These are phyloP conservation scores for Percina caprodes DNA, from an alignment of 2,113 vertebrate genomes.

Conservation along the genomic window DNA sequence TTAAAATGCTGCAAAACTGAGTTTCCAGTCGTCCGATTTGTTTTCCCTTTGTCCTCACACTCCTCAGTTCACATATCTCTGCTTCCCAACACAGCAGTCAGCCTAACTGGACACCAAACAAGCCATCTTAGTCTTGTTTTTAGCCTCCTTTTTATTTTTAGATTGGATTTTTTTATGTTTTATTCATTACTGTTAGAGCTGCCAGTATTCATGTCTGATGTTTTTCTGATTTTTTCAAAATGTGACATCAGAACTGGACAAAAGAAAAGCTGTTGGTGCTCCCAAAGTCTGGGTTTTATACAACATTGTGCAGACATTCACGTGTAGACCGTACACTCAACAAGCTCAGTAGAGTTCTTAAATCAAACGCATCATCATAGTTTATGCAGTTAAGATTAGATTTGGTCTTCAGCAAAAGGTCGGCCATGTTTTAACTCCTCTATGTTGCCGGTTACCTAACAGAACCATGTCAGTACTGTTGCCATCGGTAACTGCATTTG, in stretches of 20 bases:
- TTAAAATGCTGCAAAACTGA: constrained; percentile 10
- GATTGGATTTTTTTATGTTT: background rate
- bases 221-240: background rate
- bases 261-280: background rate
- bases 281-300: background rate
- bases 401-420: too few relatives aligned
- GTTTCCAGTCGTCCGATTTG: background rate
- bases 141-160: background rate
- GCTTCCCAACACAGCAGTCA: background rate
- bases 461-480: too few relatives aligned
- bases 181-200: background rate
- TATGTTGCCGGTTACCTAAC: background rate
- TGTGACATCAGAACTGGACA: background rate
- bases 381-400: background rate
- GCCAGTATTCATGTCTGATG: background rate
- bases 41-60: background rate
- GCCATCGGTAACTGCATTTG: too few relatives aligned
- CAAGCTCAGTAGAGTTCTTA: background rate
- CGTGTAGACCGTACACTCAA: background rate
- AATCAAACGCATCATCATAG: background rate
- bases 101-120: background rate
- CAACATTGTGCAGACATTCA: too few relatives aligned
- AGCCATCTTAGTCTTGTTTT: background rate
- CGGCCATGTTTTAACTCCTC: background rate
- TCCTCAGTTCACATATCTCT: background rate